Conservation (phyloP, 2,888 invertebrate species). For the Chesias legatella region DNA sequence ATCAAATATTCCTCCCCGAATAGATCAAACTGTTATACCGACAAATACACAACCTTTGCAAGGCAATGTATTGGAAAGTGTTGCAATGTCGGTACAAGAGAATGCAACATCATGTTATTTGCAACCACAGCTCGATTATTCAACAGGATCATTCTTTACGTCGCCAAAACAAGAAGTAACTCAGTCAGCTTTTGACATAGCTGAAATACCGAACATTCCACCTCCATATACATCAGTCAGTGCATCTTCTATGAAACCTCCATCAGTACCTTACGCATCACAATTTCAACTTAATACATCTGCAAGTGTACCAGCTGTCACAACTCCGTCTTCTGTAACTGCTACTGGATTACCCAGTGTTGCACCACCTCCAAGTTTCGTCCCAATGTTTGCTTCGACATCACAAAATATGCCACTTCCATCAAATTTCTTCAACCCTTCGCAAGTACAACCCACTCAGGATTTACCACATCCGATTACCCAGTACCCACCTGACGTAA, state of each 20-base stretch:
- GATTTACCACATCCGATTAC: slow-evolving; percentile 16
- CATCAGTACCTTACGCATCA: slow-evolving; percentile 10
- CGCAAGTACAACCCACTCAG: slow-evolving; percentile 13
- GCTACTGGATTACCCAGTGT: too few species aligned
- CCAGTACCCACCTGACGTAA: slow-evolving; percentile 8
- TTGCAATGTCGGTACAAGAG: too few species aligned
- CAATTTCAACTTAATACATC: too few species aligned
- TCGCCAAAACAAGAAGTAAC: not conserved
- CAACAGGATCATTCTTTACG: not conserved
- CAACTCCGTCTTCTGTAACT: not conserved
- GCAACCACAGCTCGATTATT: too few species aligned
- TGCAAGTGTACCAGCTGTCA: not conserved
- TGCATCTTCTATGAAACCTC: not conserved
- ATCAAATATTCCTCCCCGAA: slow-evolving; percentile 5
- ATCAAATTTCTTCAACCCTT: slow-evolving; percentile 35
- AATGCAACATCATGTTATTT: too few species aligned
- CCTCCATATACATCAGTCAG: not conserved
- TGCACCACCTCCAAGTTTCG: not conserved
- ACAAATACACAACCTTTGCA: not conserved
- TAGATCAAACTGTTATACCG: not conserved
- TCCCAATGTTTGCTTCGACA: slow-evolving; percentile 13
- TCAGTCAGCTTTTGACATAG: not conserved
- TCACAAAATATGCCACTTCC: slow-evolving; percentile 19
- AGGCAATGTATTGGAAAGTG: too few species aligned
- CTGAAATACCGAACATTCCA: not conserved